Evolutionary conservation across 1,140 invertebrate species (phyloP).

Genomic region (Phymastichus coffea): DNA sequence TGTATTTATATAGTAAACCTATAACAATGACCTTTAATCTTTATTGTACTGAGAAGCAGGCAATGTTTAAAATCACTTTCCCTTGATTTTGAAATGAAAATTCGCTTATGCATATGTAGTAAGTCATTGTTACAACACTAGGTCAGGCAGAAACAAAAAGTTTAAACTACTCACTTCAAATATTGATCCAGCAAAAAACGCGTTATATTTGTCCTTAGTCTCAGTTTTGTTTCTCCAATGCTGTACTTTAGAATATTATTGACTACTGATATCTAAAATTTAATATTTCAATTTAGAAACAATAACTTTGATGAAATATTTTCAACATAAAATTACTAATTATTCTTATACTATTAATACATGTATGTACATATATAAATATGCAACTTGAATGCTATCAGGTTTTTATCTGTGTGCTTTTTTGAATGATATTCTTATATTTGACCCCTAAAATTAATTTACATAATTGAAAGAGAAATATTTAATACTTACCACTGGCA

Average conservation of each 20-base stretch:
- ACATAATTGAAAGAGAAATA: no score
- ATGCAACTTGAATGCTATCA: no score
- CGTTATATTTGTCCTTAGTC: conserved; percentile 87
- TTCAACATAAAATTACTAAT: no score
- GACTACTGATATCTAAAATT: conserved; percentile 78
- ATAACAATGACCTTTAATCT: conserved; percentile 13
- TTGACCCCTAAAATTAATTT: no score
- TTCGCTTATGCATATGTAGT: conserved; percentile 1
- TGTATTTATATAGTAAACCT: neutral
- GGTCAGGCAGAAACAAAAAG: neutral
- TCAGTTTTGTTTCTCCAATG: conserved; percentile 88
- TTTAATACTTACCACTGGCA: conserved; percentile 73
- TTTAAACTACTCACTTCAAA: conserved; percentile 73
- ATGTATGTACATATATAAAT: no score
- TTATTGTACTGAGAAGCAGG: conserved; percentile 13
- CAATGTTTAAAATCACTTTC: conserved; percentile 1
- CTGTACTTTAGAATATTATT: conserved; percentile 94
- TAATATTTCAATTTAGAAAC: no score
- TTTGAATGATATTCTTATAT: no score
- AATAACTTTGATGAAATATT: no score
- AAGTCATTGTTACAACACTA: neutral
- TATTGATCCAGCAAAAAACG: conserved; percentile 87
- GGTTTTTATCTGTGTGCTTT: no score
- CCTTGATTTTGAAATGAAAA: conserved; percentile 5
- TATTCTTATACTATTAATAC: no score